Evolutionary conservation across 2,888 invertebrate species (phyloP), one percentile per base, ranked within the genome.

Genomic region (Resseliella maxima): DNA sequence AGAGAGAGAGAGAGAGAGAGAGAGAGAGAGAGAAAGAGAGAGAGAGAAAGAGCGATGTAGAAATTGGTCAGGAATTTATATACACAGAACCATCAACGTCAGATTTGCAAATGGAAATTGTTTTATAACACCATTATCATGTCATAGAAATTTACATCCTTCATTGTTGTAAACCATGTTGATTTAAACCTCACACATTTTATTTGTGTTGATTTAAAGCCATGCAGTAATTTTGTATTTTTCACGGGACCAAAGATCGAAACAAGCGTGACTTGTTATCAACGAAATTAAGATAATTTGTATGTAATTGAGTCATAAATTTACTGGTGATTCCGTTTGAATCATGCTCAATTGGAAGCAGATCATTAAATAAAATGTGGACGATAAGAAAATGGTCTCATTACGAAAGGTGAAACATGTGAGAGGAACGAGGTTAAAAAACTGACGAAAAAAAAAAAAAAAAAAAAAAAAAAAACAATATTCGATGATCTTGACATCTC

Each of bases 121-220:
- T 59, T 59, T 59, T 59, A 59, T 59, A 24, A 59, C 24, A 59
- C 24, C 46, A 50, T 59, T 24, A 59, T 59, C n/a, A 59, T 59
- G 59, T 59, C 59, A 59, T 59, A n/a, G 59, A 59, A 59, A 59
- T 59, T 59, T 59, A 59, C 59, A 59, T 59, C 24, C 59, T n/a
- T 24, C 46, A 18, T 1, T 18, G n/a, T n/a, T n/a, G n/a, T n/a
- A n/a, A n/a, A 41, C 5, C 41, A 41, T 41, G 46, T 50, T 50
- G 46, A 50, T 50, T 50, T 50, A 50, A 50, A 18, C n/a, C 46
- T 50, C 46, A 50, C 18, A n/a, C n/a, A n/a, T n/a, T n/a, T 50
- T 8, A 2, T 50, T 18, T 18, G 18, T 5, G 5, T 50, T 50
- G 46, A 50, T 50, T 50, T 50, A 50, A 50, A 18, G 15, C 2